phyloP scores from a whole-genome alignment of 2,797 vertebrate genomes.

The Acipenser oxyrinchus region DNA sequence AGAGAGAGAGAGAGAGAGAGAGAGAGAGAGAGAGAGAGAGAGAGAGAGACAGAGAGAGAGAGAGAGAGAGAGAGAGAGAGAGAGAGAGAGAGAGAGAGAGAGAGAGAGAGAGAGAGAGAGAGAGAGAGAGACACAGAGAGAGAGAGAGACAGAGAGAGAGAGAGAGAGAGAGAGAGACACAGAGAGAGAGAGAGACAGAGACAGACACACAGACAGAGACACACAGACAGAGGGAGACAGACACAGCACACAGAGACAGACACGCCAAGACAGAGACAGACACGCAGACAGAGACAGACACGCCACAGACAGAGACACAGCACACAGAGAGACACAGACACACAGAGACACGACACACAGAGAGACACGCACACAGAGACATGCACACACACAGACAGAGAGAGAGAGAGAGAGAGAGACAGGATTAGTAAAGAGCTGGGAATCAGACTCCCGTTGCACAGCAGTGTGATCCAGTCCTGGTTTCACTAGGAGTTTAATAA shows the following conservation, averaged over 20 bases:
- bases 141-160: neutral
- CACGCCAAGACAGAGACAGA: neutral
- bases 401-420: constrained; percentile 1
- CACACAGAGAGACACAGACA: constrained; percentile 53
- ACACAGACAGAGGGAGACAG: neutral
- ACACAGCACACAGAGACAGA: neutral
- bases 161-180: neutral
- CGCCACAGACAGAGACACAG: constrained; percentile 63
- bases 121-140: neutral
- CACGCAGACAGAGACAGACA: constrained; percentile 45
- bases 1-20: neutral
- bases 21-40: neutral
- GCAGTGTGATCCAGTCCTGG: too few species aligned
- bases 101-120: neutral
- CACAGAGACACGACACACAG: constrained; percentile 81
- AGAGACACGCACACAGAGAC: constrained; percentile 10
- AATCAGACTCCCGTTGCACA: too few species aligned
- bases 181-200: neutral
- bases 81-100: neutral
- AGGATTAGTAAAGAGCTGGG: neutral
- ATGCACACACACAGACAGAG: constrained; percentile 9
- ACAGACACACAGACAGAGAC: neutral
- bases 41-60: neutral
- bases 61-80: neutral
- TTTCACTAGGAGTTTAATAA: too few species aligned